Evolutionary conservation across 2,113 vertebrate species (phyloP), one percentile per base, ranked within the genome.

Genomic region (Platanista minor): DNA sequence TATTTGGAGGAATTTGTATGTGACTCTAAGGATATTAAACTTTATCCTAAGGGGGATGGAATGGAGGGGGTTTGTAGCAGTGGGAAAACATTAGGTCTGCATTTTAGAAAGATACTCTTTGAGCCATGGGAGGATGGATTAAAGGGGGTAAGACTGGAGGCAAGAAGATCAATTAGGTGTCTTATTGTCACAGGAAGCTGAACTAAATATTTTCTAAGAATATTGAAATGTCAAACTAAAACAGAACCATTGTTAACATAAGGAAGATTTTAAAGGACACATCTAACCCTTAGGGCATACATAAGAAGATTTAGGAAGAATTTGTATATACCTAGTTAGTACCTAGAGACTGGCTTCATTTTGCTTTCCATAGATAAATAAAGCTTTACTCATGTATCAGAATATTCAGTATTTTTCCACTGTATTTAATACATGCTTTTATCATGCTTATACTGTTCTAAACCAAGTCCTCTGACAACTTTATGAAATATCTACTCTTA

Each of bases 201-300:
- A 91, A 71, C 74, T 77, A 59, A 90, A 92, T 66, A 87, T 69
- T 94, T 72, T 93, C 87, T 86, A 27, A 25, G 21, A 80, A 77
- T n/a, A 46, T 43, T 90, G 54, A 96, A 92, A 83, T 75, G 36
- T 74, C 59, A 94, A 80, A 87, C 66, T 84, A 64, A 93, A 72
- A 84, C 27, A 87, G 52, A 81, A 82, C 15, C 36, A 39, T 90
- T 95, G 49, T 92, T 94, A 95, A 67, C n/a, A 20, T 43, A 72
- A 95, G 89, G 81, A 91, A 96, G 82, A 93, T 59, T 94, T 11
- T 77, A 84, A 78, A 91, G 69, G 46, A 18, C 71, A 41, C 64
- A 88, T 39, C 33, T 88, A 75, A 94, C 62, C 67, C 33, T 61
- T 86, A 86, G 33, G 46, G 6, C 12, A 46, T 61, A 57, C 5